Evolutionary conservation across 1,140 invertebrate species (phyloP), one percentile per base, ranked within the genome.

Genomic region (Drosophila subobscura): DNA sequence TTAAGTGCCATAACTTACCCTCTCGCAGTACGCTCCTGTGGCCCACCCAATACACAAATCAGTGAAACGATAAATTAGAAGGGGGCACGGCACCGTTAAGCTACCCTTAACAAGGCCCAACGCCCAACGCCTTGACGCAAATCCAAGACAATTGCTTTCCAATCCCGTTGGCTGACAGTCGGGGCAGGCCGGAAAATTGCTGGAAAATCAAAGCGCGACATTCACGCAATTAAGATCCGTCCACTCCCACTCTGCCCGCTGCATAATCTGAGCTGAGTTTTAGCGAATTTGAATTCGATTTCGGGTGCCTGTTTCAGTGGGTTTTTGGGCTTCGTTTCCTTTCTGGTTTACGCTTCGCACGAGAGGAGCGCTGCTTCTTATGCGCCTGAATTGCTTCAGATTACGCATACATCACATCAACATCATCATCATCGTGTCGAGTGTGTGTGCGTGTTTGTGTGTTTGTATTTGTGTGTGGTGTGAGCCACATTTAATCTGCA

Each of bases 121-220:
- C 42, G 52, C 56, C 72, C 47, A 60, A 67, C 46, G 70, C 49
- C 77, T 77, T 61, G 72, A 81, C 78, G 60, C 66, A 85, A 86
- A 90, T 79, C 86, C 78, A 90, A 90, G 84, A 90, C 89, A 90
- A 90, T 90, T 90, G 88, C 84, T 89, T 90, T 90, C 63, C 88
- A 90, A 90, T 90, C 71, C 61, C 55, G 77, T 71, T 80, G 60
- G 37, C 27, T 51, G 41, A 20, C 37, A 60, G 54, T 16, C 33
- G 51, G 23, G 29, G 42, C 40, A 68, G 42, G 47, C 33, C 50
- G 33, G 46, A 64, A 74, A 33, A 59, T 78, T 58, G 56, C 59
- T 79, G 56, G 55, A 67, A 65, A 81, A 85, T 77, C 77, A 81
- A 85, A 86, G 67, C 74, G 77, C 83, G 83, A 77, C 73, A 80